Base-by-base conservation (phyloP, 2,113 vertebrate species). In the Epinephelus lanceolatus region DNA sequence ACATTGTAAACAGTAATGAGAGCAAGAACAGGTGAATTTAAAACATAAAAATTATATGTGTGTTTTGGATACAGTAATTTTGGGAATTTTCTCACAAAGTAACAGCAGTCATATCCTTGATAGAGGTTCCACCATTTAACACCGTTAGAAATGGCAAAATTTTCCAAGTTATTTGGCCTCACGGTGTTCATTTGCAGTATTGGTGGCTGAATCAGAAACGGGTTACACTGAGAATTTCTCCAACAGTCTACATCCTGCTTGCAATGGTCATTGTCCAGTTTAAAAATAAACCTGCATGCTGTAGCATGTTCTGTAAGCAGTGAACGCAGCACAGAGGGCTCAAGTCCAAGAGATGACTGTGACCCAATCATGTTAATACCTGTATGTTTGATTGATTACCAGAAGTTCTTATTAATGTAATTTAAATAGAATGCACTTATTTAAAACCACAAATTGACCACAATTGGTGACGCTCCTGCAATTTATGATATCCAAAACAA, bases 231-330 rank as follows among this genome's bases (percentile, higher is more conserved):
- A 71, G 59, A 62, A 33, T 5, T 60, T 74, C 23, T 42, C 42
- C 30, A 66, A 72, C 37, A 53, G 21, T 67, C 61, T 42, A 19
- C 21, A 62, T 37, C 40, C 15, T 12, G 12, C 71, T 63, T 70
- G 52, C 60, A 47, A 2, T 45, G 71, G 45, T 81, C 60, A 71
- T 40, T 77, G 30, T 81, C 19, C 69, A 56, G n/a, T 57, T 69
- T 78, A 52, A 47, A 86, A 47, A 68, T 47, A 75, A 71, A 42
- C 40, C 25, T 14, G 19, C 60, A 23, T 18, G 53, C 52, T 61
- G 59, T 52, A 37, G 7, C 72, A 15, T 1, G 11, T 67, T 52
- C 8, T 6, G 18, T 19, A 3, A 14, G 23, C 33, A 12, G 62
- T 25, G 4, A 52, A 55, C 9, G 45, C 33, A 67, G 42, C 33